Evolutionary conservation across 2,797 vertebrate species (phyloP).

Genomic region (Macropus fuliginosus): DNA sequence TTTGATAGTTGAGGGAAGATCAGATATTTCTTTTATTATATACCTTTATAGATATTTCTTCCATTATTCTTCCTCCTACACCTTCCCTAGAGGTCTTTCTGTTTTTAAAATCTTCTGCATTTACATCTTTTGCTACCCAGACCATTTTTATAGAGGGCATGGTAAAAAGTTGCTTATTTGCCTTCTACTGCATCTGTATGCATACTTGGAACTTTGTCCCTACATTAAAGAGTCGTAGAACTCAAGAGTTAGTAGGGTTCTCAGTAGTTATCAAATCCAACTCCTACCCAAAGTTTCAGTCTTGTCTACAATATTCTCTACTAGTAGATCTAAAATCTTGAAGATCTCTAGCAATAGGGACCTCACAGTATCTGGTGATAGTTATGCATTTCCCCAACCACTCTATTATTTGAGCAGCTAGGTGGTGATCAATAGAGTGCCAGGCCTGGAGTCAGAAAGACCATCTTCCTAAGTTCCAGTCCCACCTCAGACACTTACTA

Average conservation of each 20-base stretch:
- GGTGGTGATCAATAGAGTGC: too few relatives aligned
- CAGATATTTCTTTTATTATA: neutral
- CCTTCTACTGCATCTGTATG: neutral
- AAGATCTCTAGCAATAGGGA: too few relatives aligned
- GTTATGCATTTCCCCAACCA: too few relatives aligned
- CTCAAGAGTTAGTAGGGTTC: neutral
- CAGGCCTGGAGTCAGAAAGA: too few relatives aligned
- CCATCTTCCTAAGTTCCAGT: too few relatives aligned
- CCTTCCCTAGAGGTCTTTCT: neutral
- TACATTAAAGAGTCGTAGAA: neutral
- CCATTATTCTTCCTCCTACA: neutral
- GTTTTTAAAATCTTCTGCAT: neutral
- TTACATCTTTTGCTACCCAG: neutral
- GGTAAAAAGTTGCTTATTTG: neutral
- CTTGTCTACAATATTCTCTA: too few relatives aligned
- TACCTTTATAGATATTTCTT: neutral
- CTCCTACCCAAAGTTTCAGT: neutral
- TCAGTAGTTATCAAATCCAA: neutral
- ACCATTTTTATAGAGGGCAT: neutral
- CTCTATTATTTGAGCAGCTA: too few relatives aligned
- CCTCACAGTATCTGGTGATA: too few relatives aligned
- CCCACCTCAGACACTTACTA: too few relatives aligned
- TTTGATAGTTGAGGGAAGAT: neutral
- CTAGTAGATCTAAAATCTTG: too few relatives aligned
- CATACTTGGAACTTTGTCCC: neutral